Conservation (phyloP, 2,888 invertebrate genomes). For the Anaspis maculata region DNA sequence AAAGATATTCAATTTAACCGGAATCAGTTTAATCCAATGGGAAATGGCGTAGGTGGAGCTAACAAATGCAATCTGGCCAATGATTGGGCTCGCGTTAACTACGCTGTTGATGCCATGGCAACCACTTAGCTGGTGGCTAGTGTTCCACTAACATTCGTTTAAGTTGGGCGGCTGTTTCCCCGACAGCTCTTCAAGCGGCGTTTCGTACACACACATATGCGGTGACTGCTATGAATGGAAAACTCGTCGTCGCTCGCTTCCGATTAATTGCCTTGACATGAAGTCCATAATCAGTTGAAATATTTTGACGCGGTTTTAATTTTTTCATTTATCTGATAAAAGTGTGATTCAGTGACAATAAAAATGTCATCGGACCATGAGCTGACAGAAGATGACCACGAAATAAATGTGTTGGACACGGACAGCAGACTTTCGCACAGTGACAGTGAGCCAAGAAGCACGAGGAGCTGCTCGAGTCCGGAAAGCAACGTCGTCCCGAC, state of each 20-base stretch:
- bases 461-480: slow-evolving; percentile 39
- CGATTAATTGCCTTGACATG: no score
- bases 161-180: slow-evolving; percentile 20
- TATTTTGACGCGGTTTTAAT: background rate
- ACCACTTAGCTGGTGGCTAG: slow-evolving; percentile 35
- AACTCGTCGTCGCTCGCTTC: no score
- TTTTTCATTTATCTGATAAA: slow-evolving; percentile 2
- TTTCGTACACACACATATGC: slow-evolving; percentile 2
- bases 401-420: slow-evolving; percentile 59
- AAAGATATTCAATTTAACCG: slow-evolving; percentile 44
- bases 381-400: slow-evolving; percentile 54
- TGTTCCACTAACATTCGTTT: slow-evolving; percentile 30
- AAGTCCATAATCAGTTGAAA: no score
- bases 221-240: no score
- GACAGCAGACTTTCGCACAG: slow-evolving; percentile 56
- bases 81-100: slow-evolving; percentile 34
- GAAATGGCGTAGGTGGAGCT: slow-evolving; percentile 37
- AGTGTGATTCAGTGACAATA: no score
- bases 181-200: slow-evolving; percentile 8
- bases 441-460: slow-evolving; percentile 51
- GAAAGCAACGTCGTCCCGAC: slow-evolving; percentile 46
- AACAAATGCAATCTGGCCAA: slow-evolving; percentile 36
- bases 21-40: slow-evolving; percentile 45
- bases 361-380: slow-evolving; percentile 42
- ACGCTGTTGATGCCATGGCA: slow-evolving; percentile 41